These are phyloP conservation scores for Norana najaformis DNA, from an alignment of 2,888 invertebrate genomes.

Conservation along the genomic window DNA sequence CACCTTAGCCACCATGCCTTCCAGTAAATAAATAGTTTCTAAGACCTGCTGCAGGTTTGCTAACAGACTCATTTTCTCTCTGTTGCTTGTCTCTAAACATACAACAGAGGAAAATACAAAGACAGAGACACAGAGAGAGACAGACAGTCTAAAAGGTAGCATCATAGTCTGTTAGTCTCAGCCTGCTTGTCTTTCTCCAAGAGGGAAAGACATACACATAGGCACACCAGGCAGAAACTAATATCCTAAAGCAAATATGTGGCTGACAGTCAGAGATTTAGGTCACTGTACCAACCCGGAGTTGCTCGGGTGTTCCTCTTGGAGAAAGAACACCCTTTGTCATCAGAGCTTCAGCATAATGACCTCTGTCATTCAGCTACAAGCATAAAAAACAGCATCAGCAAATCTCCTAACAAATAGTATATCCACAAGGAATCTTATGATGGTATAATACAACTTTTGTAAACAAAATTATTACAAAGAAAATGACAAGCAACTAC, in stretches of 20 bases:
- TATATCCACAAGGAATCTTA: not conserved
- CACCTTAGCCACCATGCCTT: too few species aligned
- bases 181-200: not conserved
- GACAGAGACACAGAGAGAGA: not conserved
- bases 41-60: not conserved
- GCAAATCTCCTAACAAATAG: not conserved
- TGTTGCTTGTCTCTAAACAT: not conserved
- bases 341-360: constrained; percentile 61
- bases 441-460: not conserved
- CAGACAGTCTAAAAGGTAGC: not conserved
- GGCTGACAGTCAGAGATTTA: not conserved
- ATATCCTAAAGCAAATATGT: constrained; percentile 13
- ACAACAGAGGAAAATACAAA: not conserved
- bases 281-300: constrained; percentile 50
- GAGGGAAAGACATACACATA: not conserved
- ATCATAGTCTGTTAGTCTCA: not conserved
- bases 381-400: constrained; percentile 27
- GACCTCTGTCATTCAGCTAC: constrained; percentile 58
- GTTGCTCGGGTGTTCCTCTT: constrained; percentile 58
- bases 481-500: not conserved
- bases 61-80: not conserved
- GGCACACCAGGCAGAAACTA: not conserved
- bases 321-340: constrained; percentile 60
- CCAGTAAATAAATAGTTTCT: too few species aligned
- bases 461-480: not conserved